Base-by-base conservation (phyloP, 2,888 invertebrate species). In the Dasysyrphus tricinctus region DNA sequence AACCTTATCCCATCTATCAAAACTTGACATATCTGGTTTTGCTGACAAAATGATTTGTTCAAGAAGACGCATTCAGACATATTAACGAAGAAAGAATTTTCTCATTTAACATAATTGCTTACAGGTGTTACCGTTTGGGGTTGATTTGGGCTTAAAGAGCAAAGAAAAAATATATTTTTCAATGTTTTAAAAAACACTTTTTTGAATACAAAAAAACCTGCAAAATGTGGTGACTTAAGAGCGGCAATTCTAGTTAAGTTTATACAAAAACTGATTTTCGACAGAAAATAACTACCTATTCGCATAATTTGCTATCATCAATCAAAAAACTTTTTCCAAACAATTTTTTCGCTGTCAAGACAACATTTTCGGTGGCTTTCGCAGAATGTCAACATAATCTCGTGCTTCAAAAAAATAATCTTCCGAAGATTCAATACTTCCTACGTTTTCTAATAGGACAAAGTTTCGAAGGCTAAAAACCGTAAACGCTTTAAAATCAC, bases 401-500 rank as follows among this genome's bases (percentile, higher is more conserved):
- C 24, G 24, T 37, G 3, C 14, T 63, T 34, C n/a, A 34, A 34
- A 34, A 24, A 57, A 65, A 65, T 47, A 16, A 34, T 47, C 32
- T 34, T 11, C 32, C n/a, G 9, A 67, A 16, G 14, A 67, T 19
- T 37, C 54, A 69, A 14, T 1, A 7, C 5, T 51, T 69, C 16
- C 11, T 39, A 1, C 3, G 29, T 29, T 39, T 42, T 39, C 54
- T 69, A 69, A 69, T 69, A 69, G 54, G 54, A 54, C 69, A 69
- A 69, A 69, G 37, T 69, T 69, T 69, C 24, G 24, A 69, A 42
- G 51, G 11, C 51, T 69, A 69, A 54, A 69, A 54, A 69, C 51
- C 69, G 54, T 67, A 39, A 69, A 54, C 29, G 69, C n/a, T 69
- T 54, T 29, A 69, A 54, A 69, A 69, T 54, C 39, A 69, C 54